These are phyloP conservation scores for Eumeta japonica DNA, from an alignment of 1,140 invertebrate species.

Conservation along the genomic window DNA sequence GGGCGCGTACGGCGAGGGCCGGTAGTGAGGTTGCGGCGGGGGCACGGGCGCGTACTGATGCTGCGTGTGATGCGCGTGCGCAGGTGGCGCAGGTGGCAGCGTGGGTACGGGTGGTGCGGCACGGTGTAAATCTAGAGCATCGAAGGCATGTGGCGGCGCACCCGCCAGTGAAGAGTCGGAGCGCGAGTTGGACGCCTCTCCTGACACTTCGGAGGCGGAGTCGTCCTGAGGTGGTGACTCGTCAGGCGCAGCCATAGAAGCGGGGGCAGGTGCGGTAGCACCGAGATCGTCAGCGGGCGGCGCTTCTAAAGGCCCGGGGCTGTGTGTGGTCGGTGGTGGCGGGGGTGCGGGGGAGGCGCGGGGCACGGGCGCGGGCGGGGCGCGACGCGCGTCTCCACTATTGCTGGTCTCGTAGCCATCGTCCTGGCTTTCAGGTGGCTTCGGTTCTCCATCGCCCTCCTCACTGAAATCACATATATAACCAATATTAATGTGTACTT, in stretches of 20 bases:
- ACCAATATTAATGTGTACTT: too few species aligned
- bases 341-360: constrained; percentile 12
- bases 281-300: constrained; percentile 11
- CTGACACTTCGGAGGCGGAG: constrained; percentile 5
- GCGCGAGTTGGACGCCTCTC: constrained; percentile 14
- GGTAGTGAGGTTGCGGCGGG: constrained; percentile 27
- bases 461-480: constrained; percentile 24
- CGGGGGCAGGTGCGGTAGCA: too few species aligned
- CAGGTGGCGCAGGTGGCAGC: constrained; percentile 17
- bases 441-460: constrained; percentile 50
- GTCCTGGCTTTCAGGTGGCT: constrained; percentile 70
- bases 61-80: constrained; percentile 12
- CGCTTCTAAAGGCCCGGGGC: constrained; percentile 23
- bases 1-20: not conserved
- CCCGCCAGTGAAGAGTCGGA: constrained; percentile 15
- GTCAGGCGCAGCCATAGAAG: not conserved
- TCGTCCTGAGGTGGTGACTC: not conserved
- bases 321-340: constrained; percentile 9
- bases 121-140: constrained; percentile 4
- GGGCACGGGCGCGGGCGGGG: constrained; percentile 44
- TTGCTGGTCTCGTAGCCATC: constrained; percentile 85
- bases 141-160: constrained; percentile 7
- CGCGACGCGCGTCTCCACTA: constrained; percentile 62
- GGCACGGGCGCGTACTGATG: constrained; percentile 18
- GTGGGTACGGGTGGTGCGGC: constrained; percentile 10